Conservation (phyloP, 2,888 invertebrate species). For the Diadegma fenestrale region DNA sequence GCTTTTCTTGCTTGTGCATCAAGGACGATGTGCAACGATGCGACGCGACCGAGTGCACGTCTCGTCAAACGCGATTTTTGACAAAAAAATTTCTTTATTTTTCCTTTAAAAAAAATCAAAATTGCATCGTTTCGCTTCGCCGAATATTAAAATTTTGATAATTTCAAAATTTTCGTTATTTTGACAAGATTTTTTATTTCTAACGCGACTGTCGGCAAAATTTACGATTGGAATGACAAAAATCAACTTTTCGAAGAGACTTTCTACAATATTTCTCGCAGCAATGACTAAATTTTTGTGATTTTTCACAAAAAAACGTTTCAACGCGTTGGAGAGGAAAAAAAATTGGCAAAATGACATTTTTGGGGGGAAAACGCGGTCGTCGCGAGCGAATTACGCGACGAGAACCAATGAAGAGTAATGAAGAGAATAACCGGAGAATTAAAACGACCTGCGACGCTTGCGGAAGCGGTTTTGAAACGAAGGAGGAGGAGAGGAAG, state of each 20-base stretch:
- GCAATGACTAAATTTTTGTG: too few species aligned
- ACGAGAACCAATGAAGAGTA: conserved; percentile 21
- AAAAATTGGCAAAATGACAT: not conserved
- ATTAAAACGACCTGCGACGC: conserved; percentile 49
- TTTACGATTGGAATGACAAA: too few species aligned
- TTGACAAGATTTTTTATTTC: too few species aligned
- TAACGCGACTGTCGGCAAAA: too few species aligned
- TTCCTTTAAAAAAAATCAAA: too few species aligned
- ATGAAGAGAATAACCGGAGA: conserved; percentile 38
- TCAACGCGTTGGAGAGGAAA: not conserved
- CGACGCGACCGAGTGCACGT: not conserved
- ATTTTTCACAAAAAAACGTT: too few species aligned
- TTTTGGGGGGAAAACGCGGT: not conserved
- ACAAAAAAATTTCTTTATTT: not conserved
- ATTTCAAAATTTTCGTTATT: too few species aligned
- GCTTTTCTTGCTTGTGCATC: not conserved
- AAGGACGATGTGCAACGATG: not conserved
- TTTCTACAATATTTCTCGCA: too few species aligned
- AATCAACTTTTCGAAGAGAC: too few species aligned
- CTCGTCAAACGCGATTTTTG: not conserved
- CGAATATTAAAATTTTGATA: too few species aligned
- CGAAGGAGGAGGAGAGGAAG: conserved; percentile 20
- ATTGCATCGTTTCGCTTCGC: too few species aligned
- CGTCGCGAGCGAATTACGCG: conserved; percentile 5
- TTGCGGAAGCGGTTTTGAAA: conserved; percentile 40